phyloP scores from a whole-genome alignment of 2,113 vertebrate genomes.

The Gorsachius goisagi region DNA sequence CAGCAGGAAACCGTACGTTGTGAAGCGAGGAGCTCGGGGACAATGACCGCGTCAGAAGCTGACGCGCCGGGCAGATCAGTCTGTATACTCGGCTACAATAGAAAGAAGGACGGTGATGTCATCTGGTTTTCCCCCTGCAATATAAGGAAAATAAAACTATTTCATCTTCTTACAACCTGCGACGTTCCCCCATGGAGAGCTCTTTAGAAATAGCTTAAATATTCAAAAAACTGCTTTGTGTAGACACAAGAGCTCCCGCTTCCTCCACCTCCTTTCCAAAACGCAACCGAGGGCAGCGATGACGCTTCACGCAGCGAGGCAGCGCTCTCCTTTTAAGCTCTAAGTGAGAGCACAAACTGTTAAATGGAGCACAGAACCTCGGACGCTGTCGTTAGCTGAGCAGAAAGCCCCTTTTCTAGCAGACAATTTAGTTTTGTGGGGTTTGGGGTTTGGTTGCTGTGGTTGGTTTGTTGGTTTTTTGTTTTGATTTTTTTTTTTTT shows the following conservation, averaged over 20 bases:
- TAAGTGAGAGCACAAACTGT: neutral
- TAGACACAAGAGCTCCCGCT: neutral
- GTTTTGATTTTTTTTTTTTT: too few relatives aligned
- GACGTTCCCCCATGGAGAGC: neutral
- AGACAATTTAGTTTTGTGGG: neutral
- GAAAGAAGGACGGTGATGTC: conserved; percentile 99
- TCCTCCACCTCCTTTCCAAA: neutral
- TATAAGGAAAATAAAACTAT: neutral
- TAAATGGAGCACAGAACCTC: neutral
- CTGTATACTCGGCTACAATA: conserved; percentile 97
- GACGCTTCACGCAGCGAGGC: neutral
- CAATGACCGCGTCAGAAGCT: neutral
- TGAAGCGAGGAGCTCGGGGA: conserved; percentile 5
- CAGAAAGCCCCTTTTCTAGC: neutral
- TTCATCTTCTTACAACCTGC: accelerated
- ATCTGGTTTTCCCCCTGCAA: conserved; percentile 94
- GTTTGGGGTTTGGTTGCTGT: too few relatives aligned
- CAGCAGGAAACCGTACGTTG: conserved; percentile 84
- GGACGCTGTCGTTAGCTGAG: neutral
- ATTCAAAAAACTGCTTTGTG: neutral
- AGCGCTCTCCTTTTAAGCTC: neutral
- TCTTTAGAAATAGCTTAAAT: too few relatives aligned
- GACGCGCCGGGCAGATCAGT: conserved; percentile 72
- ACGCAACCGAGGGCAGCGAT: accelerated
- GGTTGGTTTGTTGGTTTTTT: too few relatives aligned